A percentile compares a stretch with the other conserved stretches of the same genome.
phyloP scores from a whole-genome alignment of 2,888 invertebrate genomes.

The Metalampra italica region DNA sequence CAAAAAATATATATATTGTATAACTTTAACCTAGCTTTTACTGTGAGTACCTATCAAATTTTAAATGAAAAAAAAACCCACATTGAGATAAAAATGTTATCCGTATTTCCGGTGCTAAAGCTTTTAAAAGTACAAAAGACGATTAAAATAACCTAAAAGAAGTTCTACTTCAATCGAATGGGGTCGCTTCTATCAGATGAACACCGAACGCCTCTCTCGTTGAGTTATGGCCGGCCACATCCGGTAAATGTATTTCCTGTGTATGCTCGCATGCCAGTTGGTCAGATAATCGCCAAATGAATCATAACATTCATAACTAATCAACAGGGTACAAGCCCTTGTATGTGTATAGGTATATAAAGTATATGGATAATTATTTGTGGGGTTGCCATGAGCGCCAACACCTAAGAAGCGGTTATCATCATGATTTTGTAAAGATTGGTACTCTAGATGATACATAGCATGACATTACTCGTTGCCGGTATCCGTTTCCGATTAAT shows the following conservation, averaged over 20 bases:
- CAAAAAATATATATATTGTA: too few relatives aligned
- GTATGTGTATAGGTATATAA: neutral
- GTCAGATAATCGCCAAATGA: constrained; percentile 60
- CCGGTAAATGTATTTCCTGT: constrained; percentile 67
- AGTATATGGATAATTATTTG: too few relatives aligned
- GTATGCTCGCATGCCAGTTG: constrained; percentile 37
- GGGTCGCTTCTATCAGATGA: constrained; percentile 42
- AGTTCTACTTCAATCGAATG: neutral
- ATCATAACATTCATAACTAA: constrained; percentile 49
- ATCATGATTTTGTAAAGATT: too few relatives aligned
- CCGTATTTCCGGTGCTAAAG: neutral
- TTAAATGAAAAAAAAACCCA: too few relatives aligned
- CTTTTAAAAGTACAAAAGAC: neutral
- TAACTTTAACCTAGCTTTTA: too few relatives aligned
- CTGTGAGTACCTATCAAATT: too few relatives aligned
- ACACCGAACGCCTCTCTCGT: constrained; percentile 54
- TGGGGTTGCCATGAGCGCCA: too few relatives aligned
- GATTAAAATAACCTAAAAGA: neutral
- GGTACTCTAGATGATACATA: too few relatives aligned
- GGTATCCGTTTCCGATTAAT: too few relatives aligned
- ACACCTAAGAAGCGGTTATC: too few relatives aligned
- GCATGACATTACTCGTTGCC: too few relatives aligned
- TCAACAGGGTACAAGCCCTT: constrained; percentile 28
- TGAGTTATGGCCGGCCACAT: constrained; percentile 70
- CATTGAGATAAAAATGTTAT: too few relatives aligned